These are phyloP conservation scores for Drosophila pandora DNA, from an alignment of 1,140 invertebrate genomes.

Conservation along the genomic window DNA sequence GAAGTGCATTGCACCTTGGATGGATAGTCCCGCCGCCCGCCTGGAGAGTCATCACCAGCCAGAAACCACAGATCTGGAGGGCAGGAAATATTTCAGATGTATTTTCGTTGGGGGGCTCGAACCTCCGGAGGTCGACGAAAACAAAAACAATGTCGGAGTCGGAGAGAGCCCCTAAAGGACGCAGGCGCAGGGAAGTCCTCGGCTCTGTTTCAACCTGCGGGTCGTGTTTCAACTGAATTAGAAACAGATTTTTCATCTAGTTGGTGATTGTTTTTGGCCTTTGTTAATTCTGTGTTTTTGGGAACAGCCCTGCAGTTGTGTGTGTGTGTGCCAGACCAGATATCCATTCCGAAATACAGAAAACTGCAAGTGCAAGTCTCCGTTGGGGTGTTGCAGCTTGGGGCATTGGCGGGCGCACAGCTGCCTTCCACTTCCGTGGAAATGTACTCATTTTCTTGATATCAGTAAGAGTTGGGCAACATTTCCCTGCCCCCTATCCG, in stretches of 20 bases:
- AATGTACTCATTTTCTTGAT: neutral
- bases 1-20: constrained; percentile 21
- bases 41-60: constrained; percentile 44
- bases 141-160: constrained; percentile 20
- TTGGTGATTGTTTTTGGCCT: constrained; percentile 34
- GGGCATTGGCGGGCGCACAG: neutral
- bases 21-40: neutral
- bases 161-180: constrained; percentile 3
- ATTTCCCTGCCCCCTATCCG: neutral
- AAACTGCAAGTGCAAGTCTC: constrained; percentile 1
- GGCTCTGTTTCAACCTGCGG: constrained; percentile 8
- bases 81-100: constrained; percentile 14
- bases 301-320: constrained; percentile 61
- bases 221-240: constrained; percentile 10
- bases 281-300: constrained; percentile 48
- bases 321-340: constrained; percentile 48
- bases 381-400: neutral
- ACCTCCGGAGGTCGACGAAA: constrained; percentile 21
- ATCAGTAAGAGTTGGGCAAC: neutral
- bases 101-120: constrained; percentile 22
- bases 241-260: constrained; percentile 6
- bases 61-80: constrained; percentile 37
- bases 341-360: constrained; percentile 39
- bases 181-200: constrained; percentile 29
- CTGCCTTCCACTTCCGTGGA: neutral